Evolutionary conservation across 1,140 invertebrate species (phyloP), one percentile per base, ranked within the genome.

Genomic region (Camponotus vicinus): DNA sequence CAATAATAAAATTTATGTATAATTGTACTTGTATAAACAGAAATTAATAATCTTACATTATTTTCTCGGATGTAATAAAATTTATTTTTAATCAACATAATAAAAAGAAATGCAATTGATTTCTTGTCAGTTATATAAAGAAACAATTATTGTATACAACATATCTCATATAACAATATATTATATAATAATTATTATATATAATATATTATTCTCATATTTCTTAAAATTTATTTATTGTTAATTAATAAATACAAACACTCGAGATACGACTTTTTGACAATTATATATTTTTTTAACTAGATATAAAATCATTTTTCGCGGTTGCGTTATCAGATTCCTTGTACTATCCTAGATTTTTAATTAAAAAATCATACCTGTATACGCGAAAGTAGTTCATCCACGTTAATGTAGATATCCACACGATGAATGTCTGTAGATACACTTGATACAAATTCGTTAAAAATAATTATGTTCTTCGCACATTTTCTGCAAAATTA

Each of bases 351-450:
- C 9, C 37, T 0, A 27, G 42, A 64, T 45, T 55, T 8, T 1
- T 57, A 69, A 40, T 69, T 80, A 67, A 80, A 70, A 18, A 32
- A 64, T 64, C 21, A 70, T 80, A 80, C 21, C 45, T 70, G 21
- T 27, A 27, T 27, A 27, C 9, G 13, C 13, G 15, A 67, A 9
- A 69, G 21, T 15, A 55, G 8, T 4, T 52, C 6, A 32, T 69
- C 5, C 13, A 13, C 34, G 32, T 37, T 27, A 40, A 75, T n/a
- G 13, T 13, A 42, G 1, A 57, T 57, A 15, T 73, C 37, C 4
- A 42, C 37, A 59, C 9, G 15, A 59, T 9, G 52, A 73, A 57
- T 57, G 6, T 75, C n/a, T 61, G 40, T 3, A 66, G 5, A 34
- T 13, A 63, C 21, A 3, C 61, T 61, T 42, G 3, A 61, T 37